Conservation (phyloP, 1,140 invertebrate species). For the Asobara japonica region DNA sequence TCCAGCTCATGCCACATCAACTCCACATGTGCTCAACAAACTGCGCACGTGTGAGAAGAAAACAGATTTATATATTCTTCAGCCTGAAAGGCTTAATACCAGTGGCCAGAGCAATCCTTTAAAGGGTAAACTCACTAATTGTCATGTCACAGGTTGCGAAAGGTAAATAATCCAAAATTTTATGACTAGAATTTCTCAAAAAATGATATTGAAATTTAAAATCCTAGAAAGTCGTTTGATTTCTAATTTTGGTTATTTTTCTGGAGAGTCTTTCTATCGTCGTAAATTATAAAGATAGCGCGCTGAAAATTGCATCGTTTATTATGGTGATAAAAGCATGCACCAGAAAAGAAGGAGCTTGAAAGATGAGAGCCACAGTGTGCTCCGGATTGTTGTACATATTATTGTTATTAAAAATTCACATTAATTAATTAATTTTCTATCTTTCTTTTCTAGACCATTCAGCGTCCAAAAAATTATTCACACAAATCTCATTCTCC, state of each 20-base stretch:
- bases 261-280: too few relatives aligned
- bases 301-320: too few relatives aligned
- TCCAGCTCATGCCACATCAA: constrained; percentile 54
- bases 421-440: neutral
- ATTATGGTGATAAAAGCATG: too few relatives aligned
- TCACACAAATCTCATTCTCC: constrained; percentile 88
- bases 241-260: too few relatives aligned
- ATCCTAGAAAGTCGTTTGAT: too few relatives aligned
- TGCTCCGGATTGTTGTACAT: too few relatives aligned
- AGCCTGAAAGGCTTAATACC: constrained; percentile 81
- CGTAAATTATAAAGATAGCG: too few relatives aligned
- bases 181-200: neutral
- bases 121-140: constrained; percentile 91
- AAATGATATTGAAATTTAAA: neutral
- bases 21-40: constrained; percentile 56
- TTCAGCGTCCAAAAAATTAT: constrained; percentile 94
- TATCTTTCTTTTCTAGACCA: constrained; percentile 69
- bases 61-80: constrained; percentile 86
- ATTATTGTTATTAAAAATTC: too few relatives aligned
- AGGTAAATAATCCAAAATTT: constrained; percentile 69
- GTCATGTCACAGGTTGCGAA: constrained; percentile 88
- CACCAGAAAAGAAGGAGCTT: too few relatives aligned
- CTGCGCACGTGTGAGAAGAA: constrained; percentile 85
- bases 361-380: too few relatives aligned
- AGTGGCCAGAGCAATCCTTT: constrained; percentile 79